Conservation (phyloP, 2,797 vertebrate genomes). For the Sitta carolinensis region DNA sequence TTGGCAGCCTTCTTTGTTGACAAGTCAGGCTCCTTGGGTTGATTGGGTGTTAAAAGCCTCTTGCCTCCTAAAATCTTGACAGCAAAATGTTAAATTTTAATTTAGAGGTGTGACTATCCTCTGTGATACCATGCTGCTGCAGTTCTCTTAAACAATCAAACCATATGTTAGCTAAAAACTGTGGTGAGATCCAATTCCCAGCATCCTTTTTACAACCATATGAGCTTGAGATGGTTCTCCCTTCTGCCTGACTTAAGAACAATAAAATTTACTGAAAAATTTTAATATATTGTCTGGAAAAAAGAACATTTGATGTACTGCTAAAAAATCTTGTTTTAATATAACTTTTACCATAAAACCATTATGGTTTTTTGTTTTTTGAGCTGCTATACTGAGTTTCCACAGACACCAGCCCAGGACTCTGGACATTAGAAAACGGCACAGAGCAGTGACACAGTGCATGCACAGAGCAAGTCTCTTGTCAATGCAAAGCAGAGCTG, state of each 20-base stretch:
- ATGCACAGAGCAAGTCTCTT: not conserved
- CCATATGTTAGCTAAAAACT: fast-evolving
- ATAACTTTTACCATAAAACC: not conserved
- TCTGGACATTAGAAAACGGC: not conserved
- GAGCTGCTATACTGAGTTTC: not conserved
- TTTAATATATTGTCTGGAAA: not conserved
- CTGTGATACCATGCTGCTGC: not conserved
- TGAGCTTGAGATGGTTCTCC: not conserved
- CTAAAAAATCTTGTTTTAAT: not conserved
- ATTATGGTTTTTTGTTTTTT: not conserved
- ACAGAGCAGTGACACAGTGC: fast-evolving
- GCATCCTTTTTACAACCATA: not conserved
- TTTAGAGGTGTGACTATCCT: not conserved
- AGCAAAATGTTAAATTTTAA: not conserved
- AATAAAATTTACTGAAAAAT: not conserved
- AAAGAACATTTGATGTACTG: not conserved
- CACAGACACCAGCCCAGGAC: not conserved
- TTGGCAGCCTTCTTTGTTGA: not conserved
- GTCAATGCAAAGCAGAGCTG: not conserved
- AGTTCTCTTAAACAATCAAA: not conserved
- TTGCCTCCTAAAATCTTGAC: not conserved
- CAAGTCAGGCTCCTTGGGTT: not conserved
- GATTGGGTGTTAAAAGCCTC: not conserved
- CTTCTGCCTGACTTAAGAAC: not conserved
- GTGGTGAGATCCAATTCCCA: not conserved